Base-by-base conservation (phyloP, 2,797 vertebrate species). In the Anableps anableps region DNA sequence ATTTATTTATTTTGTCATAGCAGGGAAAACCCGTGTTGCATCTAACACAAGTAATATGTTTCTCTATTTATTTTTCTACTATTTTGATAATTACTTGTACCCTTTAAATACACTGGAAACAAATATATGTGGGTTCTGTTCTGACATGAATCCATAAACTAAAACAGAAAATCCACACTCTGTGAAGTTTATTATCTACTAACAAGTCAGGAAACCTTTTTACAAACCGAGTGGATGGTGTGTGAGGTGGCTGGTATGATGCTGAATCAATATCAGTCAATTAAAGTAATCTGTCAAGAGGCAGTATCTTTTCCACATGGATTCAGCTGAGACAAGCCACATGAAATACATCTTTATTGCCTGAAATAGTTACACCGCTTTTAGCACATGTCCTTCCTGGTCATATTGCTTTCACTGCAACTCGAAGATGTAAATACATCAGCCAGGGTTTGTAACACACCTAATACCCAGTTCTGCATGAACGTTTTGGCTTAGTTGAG, bases 211-310 rank as follows among this genome's bases (percentile, higher is more conserved):
- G 41, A 74, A 66, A 72, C n/a, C 26, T 76, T 70, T 75, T 85
- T 31, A 79, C 78, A 78, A 45, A 43, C 36, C 75, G 68, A 34
- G 55, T 50, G 68, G 74, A 36, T 7, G 0, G 31, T 9, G 34
- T 75, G 19, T 29, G 43, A 53, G 55, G 68, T 41, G 41, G 62
- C 82, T 45, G 62, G 26, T 80, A 45, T 75, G 47, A 79, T 66
- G 58, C 72, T 80, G 38, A 78, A 79, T 75, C 79, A 85, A 53
- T 76, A 79, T 71, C 48, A 62, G 77, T 48, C 47, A 74, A 62
- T 87, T 70, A 80, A 75, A 80, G 76, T 13, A 34, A 78, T 86
- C 47, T 48, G 76, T 81, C 60, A 74, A 76, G 38, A 82, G 79
- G 55, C 72, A 58, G 51, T 36, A 70, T 53, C 29, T 55, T 77